Base-by-base conservation (phyloP, 2,888 invertebrate genomes). In the Rhagophthalmus giganteus region DNA sequence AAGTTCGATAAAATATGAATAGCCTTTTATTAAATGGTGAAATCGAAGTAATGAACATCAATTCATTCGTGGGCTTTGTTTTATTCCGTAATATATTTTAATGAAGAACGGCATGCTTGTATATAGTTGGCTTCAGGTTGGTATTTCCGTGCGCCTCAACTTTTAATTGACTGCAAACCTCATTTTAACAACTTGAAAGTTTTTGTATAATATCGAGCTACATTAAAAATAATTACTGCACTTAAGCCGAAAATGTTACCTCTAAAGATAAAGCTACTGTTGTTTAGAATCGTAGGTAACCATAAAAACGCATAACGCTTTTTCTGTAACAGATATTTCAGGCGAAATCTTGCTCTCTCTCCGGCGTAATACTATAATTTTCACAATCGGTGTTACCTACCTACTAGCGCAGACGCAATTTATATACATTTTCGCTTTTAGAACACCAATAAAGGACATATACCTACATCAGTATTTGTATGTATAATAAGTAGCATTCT, bases 111-210 rank as follows among this genome's bases (percentile, higher is more conserved):
- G 42, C 34, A 30, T 33, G 33, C 37, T 51, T 51, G 41, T 32
- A n/a, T n/a, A n/a, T n/a, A 32, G 35, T 49, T 54, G 54, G 52
- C 58, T 58, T 37, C 54, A 31, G 35, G 53, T 44, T 46, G 44
- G 42, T 45, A 49, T 58, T 56, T 52, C 45, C 51, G 46, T 48
- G 55, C 55, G 46, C 53, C 54, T 52, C 56, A 59, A 61, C 54
- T 61, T 61, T 59, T 61, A 61, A 61, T 60, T 61, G 61, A 56
- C 54, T 55, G 41, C 49, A 44, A 57, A 52, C 41, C 55, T 50
- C 41, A 55, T 41, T 57, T 15, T 33, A n/a, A n/a, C n/a, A n/a
- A n/a, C n/a, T n/a, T n/a, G n/a, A 34, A 39, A 34, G 20, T 51
- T 46, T 48, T 47, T 44, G 46, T 15, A 39, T 32, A 38, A 42